Conservation (phyloP, 2,797 vertebrate genomes). For the Sparus aurata region DNA sequence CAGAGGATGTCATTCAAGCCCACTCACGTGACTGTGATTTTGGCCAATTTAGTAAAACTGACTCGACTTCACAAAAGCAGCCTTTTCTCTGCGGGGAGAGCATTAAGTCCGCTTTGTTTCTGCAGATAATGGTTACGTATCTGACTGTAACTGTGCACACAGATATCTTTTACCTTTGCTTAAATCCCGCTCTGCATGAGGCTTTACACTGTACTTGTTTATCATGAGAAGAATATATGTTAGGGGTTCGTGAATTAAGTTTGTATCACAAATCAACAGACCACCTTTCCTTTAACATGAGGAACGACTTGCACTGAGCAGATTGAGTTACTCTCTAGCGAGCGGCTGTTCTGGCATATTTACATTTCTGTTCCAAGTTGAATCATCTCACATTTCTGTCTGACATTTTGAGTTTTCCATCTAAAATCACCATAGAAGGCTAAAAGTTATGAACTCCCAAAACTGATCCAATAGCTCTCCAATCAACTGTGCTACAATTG, state of each 20-base stretch:
- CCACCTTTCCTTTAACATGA: background rate
- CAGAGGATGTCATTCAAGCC: no score
- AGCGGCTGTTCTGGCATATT: background rate
- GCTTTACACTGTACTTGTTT: background rate
- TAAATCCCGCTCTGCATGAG: background rate
- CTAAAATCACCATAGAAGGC: background rate
- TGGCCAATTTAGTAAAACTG: no score
- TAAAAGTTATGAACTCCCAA: slow-evolving; percentile 5
- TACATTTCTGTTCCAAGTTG: background rate
- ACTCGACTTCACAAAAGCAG: no score
- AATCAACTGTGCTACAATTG: slow-evolving; percentile 17
- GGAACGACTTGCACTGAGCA: background rate
- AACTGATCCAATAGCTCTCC: background rate
- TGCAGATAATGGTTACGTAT: background rate
- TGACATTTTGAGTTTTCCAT: background rate
- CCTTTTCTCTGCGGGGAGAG: background rate
- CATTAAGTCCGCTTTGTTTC: background rate
- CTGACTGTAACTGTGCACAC: background rate
- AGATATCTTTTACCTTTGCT: background rate
- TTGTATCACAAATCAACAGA: background rate
- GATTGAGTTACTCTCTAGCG: background rate
- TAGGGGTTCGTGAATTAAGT: background rate
- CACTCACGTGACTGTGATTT: no score
- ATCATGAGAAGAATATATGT: slow-evolving; percentile 7
- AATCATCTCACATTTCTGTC: background rate